These are phyloP conservation scores for Oithona nana DNA, from an alignment of 2,888 invertebrate genomes.

Conservation along the genomic window DNA sequence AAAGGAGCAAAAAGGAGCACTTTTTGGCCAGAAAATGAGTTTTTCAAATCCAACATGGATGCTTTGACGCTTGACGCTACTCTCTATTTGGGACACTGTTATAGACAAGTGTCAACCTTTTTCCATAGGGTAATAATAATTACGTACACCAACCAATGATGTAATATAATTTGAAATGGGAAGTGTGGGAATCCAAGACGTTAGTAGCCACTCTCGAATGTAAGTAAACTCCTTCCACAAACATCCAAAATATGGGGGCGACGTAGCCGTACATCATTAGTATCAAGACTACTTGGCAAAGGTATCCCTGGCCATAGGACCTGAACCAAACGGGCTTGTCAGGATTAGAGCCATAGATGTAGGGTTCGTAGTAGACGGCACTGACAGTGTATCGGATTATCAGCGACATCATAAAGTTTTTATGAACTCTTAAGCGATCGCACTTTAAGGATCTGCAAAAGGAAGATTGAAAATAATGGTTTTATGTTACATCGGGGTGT, in stretches of 20 bases:
- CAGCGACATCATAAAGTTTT: slow-evolving; percentile 25
- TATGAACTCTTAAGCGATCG: slow-evolving; percentile 26
- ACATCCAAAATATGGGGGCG: slow-evolving; percentile 40
- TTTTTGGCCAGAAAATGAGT: too few relatives aligned
- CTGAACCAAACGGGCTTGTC: slow-evolving; percentile 26
- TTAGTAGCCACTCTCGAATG: slow-evolving; percentile 34
- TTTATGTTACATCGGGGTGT: background rate
- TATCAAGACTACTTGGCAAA: slow-evolving; percentile 25
- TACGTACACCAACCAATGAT: slow-evolving; percentile 38
- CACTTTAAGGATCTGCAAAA: slow-evolving; percentile 23
- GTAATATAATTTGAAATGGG: slow-evolving; percentile 33
- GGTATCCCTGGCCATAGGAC: slow-evolving; percentile 4
- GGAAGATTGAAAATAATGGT: background rate
- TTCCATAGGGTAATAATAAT: background rate
- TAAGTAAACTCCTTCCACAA: slow-evolving; percentile 34
- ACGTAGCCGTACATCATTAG: slow-evolving; percentile 34
- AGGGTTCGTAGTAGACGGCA: slow-evolving; percentile 30
- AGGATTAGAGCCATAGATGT: slow-evolving; percentile 25
- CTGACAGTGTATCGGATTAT: slow-evolving; percentile 29
- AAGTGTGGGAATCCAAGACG: slow-evolving; percentile 35
- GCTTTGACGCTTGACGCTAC: too few relatives aligned
- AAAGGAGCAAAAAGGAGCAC: too few relatives aligned
- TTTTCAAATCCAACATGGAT: too few relatives aligned
- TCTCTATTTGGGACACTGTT: background rate
- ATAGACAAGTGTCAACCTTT: background rate